Percentiles rank a stretch among this genome's conserved stretches.
Conservation (phyloP, 2,888 invertebrate genomes). For the Dolichopus griseipennis region DNA sequence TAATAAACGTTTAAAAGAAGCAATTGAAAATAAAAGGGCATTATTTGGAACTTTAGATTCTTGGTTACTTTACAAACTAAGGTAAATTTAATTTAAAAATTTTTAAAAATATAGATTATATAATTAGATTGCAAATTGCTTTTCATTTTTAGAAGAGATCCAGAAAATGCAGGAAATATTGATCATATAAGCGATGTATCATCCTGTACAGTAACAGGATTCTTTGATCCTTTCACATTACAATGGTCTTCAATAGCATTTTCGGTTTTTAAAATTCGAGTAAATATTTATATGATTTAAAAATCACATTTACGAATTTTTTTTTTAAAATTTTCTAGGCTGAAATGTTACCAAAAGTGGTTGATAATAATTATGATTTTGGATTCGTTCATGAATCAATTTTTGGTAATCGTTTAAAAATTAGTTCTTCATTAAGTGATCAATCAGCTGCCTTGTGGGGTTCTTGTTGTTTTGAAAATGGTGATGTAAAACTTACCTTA, state of each 20-base stretch:
- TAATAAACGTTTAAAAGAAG: constrained; percentile 57
- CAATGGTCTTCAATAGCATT: constrained; percentile 57
- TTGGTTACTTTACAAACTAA: constrained; percentile 82
- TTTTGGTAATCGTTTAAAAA: constrained; percentile 70
- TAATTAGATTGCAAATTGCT: not conserved
- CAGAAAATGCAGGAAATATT: constrained; percentile 26
- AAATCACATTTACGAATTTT: not conserved
- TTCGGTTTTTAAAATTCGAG: constrained; percentile 19
- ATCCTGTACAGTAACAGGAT: constrained; percentile 81
- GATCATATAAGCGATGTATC: constrained; percentile 80
- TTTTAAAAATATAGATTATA: not conserved
- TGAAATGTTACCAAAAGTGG: constrained; percentile 68
- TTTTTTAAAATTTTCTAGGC: constrained; percentile 43
- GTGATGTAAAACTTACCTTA: constrained; percentile 79
- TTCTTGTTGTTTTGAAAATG: constrained; percentile 65
- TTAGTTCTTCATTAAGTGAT: constrained; percentile 49
- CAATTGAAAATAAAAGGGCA: constrained; percentile 54
- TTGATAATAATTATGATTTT: constrained; percentile 68
- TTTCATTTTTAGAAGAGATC: constrained; percentile 29
- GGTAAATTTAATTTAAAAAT: constrained; percentile 24
- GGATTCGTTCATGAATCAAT: constrained; percentile 56
- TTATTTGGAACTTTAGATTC: constrained; percentile 86
- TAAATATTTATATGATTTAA: constrained; percentile 2
- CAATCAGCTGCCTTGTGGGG: constrained; percentile 87
- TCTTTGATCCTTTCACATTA: constrained; percentile 87